Percentiles rank a stretch among this genome's conserved stretches.
These are phyloP conservation scores for Falco cherrug DNA, from an alignment of 2,797 vertebrate species.

Conservation along the genomic window DNA sequence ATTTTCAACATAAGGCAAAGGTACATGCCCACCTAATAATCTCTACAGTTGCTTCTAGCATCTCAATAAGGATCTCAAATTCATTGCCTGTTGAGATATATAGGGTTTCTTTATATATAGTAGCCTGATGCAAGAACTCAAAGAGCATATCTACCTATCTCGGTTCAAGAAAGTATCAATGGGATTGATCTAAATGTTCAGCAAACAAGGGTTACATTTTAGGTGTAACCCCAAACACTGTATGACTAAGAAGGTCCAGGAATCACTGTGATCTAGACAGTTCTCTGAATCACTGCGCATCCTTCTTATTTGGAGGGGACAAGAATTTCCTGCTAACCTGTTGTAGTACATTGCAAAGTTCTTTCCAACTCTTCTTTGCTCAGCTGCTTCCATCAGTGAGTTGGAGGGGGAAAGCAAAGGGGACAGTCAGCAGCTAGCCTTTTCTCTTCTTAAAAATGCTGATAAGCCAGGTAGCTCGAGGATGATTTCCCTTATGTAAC, in stretches of 20 bases:
- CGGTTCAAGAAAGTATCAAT: rapidly evolving
- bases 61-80: background rate
- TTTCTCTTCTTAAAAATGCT: background rate
- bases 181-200: background rate
- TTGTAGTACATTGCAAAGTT: background rate
- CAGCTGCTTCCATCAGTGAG: background rate
- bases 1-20: background rate
- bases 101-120: background rate
- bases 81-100: background rate
- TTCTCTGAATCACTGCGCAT: background rate
- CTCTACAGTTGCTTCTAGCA: background rate
- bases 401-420: background rate
- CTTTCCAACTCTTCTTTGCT: background rate
- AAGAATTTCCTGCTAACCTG: background rate
- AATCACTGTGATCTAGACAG: background rate
- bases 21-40: rapidly evolving
- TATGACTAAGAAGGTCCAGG: background rate
- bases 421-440: background rate
- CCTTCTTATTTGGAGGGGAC: background rate
- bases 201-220: background rate
- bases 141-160: background rate
- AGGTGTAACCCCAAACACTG: background rate
- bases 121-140: background rate
- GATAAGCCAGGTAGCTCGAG: background rate
- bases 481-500: background rate